Base-by-base conservation (phyloP, 2,797 vertebrate genomes). In the Melanotaenia maccullochi region DNA sequence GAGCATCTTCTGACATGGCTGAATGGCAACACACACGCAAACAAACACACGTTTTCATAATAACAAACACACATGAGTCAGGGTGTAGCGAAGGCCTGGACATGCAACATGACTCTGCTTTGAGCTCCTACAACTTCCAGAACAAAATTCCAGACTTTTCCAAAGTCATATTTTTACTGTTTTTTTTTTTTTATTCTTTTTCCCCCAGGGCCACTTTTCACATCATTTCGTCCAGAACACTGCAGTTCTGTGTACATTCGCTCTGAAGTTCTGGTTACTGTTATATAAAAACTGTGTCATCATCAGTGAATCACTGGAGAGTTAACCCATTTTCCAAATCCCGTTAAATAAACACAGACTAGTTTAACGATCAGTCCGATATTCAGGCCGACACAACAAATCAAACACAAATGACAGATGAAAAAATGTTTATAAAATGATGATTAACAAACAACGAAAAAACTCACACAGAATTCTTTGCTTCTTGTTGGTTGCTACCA, bases 1-100 rank as follows among this genome's bases (percentile, higher is more conserved):
- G 93, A 60, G 95, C 93, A 67, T 97, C 97, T 0, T 96, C 95
- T 0, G 94, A 88, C 81, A 93, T 84, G 89, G 94, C 97, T 98
- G 92, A 44, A 84, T 76, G 84, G 73, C 63, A 9, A 76, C 66
- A 71, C 61, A 62, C 30, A 36, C 28, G 57, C 72, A 82, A 71
- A 62, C 56, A 68, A 65, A 62, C 65, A 59, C 54, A 30, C 56
- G 32, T 33, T 33, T 33, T 33, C 32, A 33, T 8, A 33, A 33
- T 8, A 52, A 60, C 52, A 35, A 64, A 47, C 18, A 70, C 38
- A 63, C 51, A 66, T 3, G 4, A 20, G 20, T 59, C 22, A 14
- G 16, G 4, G 49, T 24, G 49, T 12, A 40, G 24, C 9, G 16
- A 0, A 42, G 52, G 51, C 63, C 24, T 0, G 6, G 38, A 28